Evolutionary conservation across 2,888 invertebrate genomes (phyloP).

Genomic region (Notodonta ziczac): DNA sequence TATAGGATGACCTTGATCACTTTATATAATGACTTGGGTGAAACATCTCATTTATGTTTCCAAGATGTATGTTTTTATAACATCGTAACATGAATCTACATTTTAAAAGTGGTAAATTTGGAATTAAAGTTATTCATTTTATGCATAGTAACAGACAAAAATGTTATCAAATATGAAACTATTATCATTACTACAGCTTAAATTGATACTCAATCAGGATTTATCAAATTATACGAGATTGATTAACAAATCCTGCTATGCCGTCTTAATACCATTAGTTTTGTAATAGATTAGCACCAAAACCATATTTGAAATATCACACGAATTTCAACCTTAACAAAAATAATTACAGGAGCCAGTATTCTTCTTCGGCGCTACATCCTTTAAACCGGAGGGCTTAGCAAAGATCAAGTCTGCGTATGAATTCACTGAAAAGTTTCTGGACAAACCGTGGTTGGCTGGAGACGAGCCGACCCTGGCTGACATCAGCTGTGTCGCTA

Average conservation of each 20-base stretch:
- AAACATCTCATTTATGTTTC: too few relatives aligned
- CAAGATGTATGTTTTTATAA: too few relatives aligned
- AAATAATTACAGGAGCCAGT: slow-evolving; percentile 36
- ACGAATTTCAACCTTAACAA: too few relatives aligned
- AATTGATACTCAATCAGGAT: neutral
- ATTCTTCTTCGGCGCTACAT: slow-evolving; percentile 33
- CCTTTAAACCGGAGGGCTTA: slow-evolving; percentile 29
- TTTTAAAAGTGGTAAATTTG: too few relatives aligned
- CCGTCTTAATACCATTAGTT: neutral
- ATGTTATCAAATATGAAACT: too few relatives aligned
- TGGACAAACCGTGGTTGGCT: slow-evolving; percentile 73
- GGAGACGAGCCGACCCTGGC: slow-evolving; percentile 84
- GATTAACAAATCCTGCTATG: neutral
- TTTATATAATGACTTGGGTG: too few relatives aligned
- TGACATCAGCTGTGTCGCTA: slow-evolving; percentile 80
- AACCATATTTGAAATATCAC: too few relatives aligned
- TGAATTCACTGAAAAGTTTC: slow-evolving; percentile 72
- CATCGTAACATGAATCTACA: too few relatives aligned
- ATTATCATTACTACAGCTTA: neutral
- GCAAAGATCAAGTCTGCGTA: slow-evolving; percentile 43
- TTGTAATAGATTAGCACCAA: too few relatives aligned
- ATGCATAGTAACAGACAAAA: too few relatives aligned
- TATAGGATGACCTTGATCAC: too few relatives aligned
- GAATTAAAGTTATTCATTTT: too few relatives aligned
- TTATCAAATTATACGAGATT: neutral